These are phyloP conservation scores for Parelbella ahira DNA, from an alignment of 2,888 invertebrate genomes.

Conservation along the genomic window DNA sequence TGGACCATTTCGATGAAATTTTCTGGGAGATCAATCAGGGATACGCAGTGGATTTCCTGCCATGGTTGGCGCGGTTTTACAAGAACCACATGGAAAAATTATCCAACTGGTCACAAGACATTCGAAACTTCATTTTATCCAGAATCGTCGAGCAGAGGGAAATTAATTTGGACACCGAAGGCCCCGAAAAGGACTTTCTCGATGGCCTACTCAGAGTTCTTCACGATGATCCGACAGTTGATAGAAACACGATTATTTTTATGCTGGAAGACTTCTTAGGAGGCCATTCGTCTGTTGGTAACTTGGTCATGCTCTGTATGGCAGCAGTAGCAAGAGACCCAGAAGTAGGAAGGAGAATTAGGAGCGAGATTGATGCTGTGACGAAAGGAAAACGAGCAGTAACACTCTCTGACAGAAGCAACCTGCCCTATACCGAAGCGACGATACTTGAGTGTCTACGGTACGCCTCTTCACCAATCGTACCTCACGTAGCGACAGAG, in stretches of 20 bases:
- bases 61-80: constrained; percentile 89
- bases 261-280: constrained; percentile 93
- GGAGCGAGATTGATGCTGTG: constrained; percentile 83
- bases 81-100: constrained; percentile 84
- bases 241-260: constrained; percentile 88
- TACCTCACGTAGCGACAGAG: constrained; percentile 92
- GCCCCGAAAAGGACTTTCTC: constrained; percentile 87
- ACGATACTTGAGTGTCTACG: constrained; percentile 89
- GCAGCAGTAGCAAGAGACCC: constrained; percentile 85
- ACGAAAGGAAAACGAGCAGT: constrained; percentile 80
- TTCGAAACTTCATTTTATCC: constrained; percentile 86
- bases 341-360: constrained; percentile 83
- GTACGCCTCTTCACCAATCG: constrained; percentile 92
- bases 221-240: constrained; percentile 83
- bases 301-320: constrained; percentile 88
- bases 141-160: constrained; percentile 84
- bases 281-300: constrained; percentile 93
- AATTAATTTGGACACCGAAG: constrained; percentile 77
- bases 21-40: constrained; percentile 96
- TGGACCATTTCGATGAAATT: constrained; percentile 89
- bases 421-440: constrained; percentile 90
- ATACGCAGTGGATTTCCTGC: constrained; percentile 92
- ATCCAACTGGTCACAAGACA: constrained; percentile 84
- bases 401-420: constrained; percentile 83
- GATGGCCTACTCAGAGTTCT: constrained; percentile 88